Conservation (phyloP, 1,140 invertebrate genomes). For the Neodiprion fabricii region DNA sequence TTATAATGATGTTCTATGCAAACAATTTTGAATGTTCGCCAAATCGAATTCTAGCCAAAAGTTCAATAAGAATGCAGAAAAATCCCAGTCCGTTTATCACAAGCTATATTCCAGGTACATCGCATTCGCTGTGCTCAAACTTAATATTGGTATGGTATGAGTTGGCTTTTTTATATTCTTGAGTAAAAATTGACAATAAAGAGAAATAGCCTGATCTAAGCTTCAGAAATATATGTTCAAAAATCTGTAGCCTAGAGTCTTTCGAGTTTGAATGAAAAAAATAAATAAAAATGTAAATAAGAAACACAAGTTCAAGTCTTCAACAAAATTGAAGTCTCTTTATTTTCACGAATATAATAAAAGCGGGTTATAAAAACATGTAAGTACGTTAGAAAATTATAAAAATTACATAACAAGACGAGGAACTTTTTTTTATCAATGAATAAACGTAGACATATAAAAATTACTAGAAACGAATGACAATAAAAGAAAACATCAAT, state of each 20-base stretch:
- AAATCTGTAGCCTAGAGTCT: background rate
- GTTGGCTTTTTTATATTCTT: no score
- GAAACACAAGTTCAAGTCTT: slow-evolving; percentile 35
- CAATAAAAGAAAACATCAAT: background rate
- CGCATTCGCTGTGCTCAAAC: no score
- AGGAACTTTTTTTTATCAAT: background rate
- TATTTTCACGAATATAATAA: slow-evolving; percentile 34
- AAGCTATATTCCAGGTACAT: no score
- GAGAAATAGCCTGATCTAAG: no score
- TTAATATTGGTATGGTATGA: no score
- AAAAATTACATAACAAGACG: background rate
- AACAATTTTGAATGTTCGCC: no score
- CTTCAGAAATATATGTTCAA: no score
- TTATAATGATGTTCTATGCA: no score
- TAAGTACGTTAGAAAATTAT: slow-evolving; percentile 28
- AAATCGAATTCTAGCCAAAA: no score
- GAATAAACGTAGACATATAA: background rate
- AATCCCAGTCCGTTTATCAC: no score
- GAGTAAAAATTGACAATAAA: no score
- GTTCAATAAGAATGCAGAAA: no score
- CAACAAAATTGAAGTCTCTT: slow-evolving; percentile 34
- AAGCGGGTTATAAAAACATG: slow-evolving; percentile 32
- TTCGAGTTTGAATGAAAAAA: slow-evolving; percentile 10
- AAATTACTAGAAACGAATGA: background rate
- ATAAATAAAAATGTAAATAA: slow-evolving; percentile 35